These are phyloP conservation scores for Bucorvus abyssinicus DNA, from an alignment of 2,797 vertebrate species.

Conservation along the genomic window DNA sequence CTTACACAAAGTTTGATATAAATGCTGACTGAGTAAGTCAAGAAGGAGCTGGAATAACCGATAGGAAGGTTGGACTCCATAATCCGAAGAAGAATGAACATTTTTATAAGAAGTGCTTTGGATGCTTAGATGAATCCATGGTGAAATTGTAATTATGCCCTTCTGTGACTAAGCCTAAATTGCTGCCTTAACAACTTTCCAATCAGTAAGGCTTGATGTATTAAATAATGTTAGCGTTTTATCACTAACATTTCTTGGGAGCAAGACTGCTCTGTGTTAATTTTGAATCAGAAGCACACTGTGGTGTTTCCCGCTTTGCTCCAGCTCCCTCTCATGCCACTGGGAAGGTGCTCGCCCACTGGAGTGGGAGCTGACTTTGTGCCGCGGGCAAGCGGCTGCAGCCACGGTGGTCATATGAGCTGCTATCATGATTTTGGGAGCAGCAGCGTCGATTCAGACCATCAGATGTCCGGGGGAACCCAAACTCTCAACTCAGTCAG, in stretches of 20 bases:
- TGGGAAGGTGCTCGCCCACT: rapidly evolving
- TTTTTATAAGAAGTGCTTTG: conserved; percentile 4
- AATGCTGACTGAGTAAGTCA: neutral
- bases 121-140: neutral
- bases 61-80: neutral
- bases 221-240: neutral
- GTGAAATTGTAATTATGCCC: conserved; percentile 22
- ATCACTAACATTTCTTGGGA: neutral
- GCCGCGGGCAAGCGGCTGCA: neutral
- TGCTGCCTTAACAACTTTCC: conserved; percentile 30
- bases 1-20: neutral
- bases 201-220: neutral
- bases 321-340: neutral
- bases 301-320: neutral
- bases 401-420: neutral
- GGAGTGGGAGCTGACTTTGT: neutral
- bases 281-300: neutral
- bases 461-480: rapidly evolving
- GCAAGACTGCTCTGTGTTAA: neutral
- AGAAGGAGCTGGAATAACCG: conserved; percentile 1
- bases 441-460: neutral
- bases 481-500: rapidly evolving
- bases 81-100: neutral
- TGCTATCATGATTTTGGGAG: neutral
- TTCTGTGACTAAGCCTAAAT: conserved; percentile 29